Evolutionary conservation across 2,888 invertebrate species (phyloP), one percentile per base, ranked within the genome.

Genomic region (Hemithea aestivaria): DNA sequence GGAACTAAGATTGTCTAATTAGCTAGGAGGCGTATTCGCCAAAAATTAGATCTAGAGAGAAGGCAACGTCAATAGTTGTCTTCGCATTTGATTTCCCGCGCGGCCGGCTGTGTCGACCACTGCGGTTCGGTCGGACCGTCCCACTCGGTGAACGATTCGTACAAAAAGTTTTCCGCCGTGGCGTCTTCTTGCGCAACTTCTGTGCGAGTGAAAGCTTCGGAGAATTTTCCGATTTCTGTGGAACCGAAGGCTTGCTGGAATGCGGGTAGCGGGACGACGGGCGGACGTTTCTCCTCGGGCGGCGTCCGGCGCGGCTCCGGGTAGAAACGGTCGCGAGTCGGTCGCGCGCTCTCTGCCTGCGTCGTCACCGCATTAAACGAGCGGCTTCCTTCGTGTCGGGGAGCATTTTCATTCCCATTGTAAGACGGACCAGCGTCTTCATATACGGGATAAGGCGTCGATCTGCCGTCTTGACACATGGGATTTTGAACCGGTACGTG

Each of bases 211-310:
- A 92, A 93, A 33, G 90, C 91, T 62, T 93, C 93, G 4, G 93
- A 92, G 58, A 94, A 95, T 49, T 93, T 91, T n/a, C 95, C 95
- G 50, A 95, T 93, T 77, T 94, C 95, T 11, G 95, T 95, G 16
- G 94, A 93, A 12, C 95, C 95, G 68, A 95, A 95, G 1, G 95
- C 94, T 78, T 94, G 94, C 67, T 94, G 94, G 66, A 95, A 95
- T 27, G 94, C 94, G 4, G 94, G 94, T 41, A 94, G 72, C 4
- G 94, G 93, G 36, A 90, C 85, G n/a, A 84, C 66, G 1, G 83
- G 82, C 11, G 81, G 81, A 10, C 75, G 72, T 45, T 78, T 78
- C 44, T 79, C 79, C 44, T 72, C 70, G 0, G 75, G 74, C 8
- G 82, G 80, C 1, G 72, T 58, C 8, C 63, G 67, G 20, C 63